phyloP scores from a whole-genome alignment of 2,797 vertebrate species.

The Lepus oiostolus region DNA sequence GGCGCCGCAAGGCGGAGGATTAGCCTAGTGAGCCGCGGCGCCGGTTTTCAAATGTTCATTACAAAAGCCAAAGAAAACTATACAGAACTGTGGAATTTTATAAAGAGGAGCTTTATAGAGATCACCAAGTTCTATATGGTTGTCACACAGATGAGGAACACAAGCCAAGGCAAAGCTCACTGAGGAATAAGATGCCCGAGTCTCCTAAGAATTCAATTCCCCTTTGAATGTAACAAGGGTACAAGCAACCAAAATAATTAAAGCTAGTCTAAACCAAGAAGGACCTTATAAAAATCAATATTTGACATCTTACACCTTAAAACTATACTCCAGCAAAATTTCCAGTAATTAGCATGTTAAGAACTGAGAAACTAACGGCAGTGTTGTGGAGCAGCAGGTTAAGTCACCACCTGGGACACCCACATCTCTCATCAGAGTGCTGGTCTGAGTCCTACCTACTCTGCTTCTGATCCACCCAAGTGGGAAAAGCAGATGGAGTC shows the following conservation, averaged over 20 bases:
- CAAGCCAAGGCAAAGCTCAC: slow-evolving; percentile 7
- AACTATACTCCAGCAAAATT: slow-evolving; percentile 39
- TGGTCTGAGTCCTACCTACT: too few relatives aligned
- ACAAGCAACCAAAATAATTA: not conserved
- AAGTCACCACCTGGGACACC: too few relatives aligned
- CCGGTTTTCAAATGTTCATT: slow-evolving; percentile 22
- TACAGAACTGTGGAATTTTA: not conserved
- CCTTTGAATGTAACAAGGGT: not conserved
- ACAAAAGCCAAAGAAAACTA: not conserved
- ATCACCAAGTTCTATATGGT: not conserved
- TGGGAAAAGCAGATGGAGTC: too few relatives aligned
- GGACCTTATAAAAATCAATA: slow-evolving; percentile 39
- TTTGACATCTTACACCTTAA: slow-evolving; percentile 35
- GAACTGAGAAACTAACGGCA: not conserved
- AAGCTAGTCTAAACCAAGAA: not conserved
- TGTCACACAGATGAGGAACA: slow-evolving; percentile 3
- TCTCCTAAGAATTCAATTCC: not conserved
- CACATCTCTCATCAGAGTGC: too few relatives aligned
- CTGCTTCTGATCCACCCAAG: too few relatives aligned
- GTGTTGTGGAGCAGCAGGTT: too few relatives aligned
- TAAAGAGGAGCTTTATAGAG: not conserved
- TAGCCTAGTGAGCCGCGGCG: too few relatives aligned
- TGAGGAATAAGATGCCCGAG: not conserved
- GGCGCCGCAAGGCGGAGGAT: too few relatives aligned
- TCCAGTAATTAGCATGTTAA: slow-evolving; percentile 30